These are phyloP conservation scores for Pogonus chalceus DNA, from an alignment of 1,140 invertebrate genomes.

Conservation along the genomic window DNA sequence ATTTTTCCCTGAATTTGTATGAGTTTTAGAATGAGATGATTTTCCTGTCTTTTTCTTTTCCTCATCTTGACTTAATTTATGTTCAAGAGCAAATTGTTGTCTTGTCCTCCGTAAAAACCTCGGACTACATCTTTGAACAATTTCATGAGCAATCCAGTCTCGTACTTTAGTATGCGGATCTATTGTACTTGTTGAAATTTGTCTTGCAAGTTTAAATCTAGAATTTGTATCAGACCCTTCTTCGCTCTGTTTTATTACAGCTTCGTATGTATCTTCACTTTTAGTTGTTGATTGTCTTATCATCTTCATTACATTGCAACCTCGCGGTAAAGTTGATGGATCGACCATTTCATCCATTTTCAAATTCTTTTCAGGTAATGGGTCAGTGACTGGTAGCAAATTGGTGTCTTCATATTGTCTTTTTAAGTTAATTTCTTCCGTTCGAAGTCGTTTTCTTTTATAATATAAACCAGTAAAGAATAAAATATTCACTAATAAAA, in stretches of 20 bases:
- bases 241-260: constrained; percentile 41
- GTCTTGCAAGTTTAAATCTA: constrained; percentile 53
- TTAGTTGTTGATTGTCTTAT: constrained; percentile 39
- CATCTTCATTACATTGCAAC: constrained; percentile 46
- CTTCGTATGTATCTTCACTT: constrained; percentile 47
- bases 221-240: constrained; percentile 52
- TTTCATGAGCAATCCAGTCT: constrained; percentile 73
- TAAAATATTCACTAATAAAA: constrained; percentile 73
- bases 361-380: constrained; percentile 35
- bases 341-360: constrained; percentile 37
- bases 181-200: constrained; percentile 67
- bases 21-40: constrained; percentile 54
- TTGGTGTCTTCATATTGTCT: constrained; percentile 19
- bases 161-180: constrained; percentile 75
- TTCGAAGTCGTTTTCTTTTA: constrained; percentile 33
- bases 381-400: constrained; percentile 30
- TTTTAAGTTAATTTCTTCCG: constrained; percentile 17
- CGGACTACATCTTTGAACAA: constrained; percentile 59
- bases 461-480: constrained; percentile 68
- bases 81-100: constrained; percentile 35
- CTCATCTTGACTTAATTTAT: constrained; percentile 40
- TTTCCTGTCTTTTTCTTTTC: constrained; percentile 34
- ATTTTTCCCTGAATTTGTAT: constrained; percentile 28
- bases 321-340: constrained; percentile 3
- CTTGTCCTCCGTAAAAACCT: constrained; percentile 42